Percentiles rank a stretch among this genome's conserved stretches.
Evolutionary conservation across 2,113 vertebrate species (phyloP).

Genomic region (Passer domesticus): DNA sequence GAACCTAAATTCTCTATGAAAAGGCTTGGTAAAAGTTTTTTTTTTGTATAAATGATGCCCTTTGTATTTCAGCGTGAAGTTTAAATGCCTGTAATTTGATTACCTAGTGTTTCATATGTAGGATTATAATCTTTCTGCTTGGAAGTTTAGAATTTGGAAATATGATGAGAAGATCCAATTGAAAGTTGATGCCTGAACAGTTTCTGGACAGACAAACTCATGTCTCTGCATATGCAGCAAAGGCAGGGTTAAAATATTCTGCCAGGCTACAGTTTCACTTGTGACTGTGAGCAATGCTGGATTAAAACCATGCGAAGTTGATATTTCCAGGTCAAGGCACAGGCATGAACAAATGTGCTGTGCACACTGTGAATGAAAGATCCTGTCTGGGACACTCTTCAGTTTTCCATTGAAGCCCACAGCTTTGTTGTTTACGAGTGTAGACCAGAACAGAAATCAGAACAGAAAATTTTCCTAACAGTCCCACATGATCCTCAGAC

Average conservation of each 20-base stretch:
- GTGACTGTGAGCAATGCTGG: neutral
- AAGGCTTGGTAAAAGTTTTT: neutral
- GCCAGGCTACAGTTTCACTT: neutral
- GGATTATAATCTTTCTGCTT: neutral
- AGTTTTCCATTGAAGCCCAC: neutral
- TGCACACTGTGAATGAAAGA: neutral
- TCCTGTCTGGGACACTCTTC: neutral
- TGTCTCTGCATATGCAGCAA: neutral
- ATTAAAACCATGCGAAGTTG: neutral
- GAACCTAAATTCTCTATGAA: neutral
- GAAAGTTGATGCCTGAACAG: neutral
- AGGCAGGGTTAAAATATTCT: neutral
- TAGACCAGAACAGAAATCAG: neutral
- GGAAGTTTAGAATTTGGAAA: neutral
- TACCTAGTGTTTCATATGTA: neutral
- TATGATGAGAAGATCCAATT: neutral
- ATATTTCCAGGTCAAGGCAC: conserved; percentile 18
- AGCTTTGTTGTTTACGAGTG: neutral
- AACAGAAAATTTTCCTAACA: neutral
- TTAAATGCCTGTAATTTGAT: neutral
- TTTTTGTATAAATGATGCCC: neutral
- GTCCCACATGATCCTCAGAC: neutral
- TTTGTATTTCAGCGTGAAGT: neutral
- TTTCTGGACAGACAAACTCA: neutral
- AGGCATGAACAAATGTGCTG: neutral